phyloP scores from a whole-genome alignment of 2,797 vertebrate genomes.

The Octomys mimax region DNA sequence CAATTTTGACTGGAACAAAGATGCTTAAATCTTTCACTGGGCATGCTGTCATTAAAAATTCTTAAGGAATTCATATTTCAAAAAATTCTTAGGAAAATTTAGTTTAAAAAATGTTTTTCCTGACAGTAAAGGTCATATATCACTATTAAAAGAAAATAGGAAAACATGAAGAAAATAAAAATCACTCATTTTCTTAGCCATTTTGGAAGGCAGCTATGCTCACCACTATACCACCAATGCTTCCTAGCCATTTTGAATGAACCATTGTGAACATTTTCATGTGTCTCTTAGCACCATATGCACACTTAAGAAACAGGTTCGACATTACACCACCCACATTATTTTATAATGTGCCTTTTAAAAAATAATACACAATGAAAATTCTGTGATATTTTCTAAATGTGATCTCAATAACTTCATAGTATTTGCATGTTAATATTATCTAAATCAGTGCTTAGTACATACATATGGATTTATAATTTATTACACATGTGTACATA shows the following conservation, averaged over 20 bases:
- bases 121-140: neutral
- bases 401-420: conserved; percentile 1
- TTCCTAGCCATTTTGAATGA: neutral
- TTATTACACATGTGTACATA: neutral
- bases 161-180: conserved; percentile 62
- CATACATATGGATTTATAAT: neutral
- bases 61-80: neutral
- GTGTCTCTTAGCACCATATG: neutral
- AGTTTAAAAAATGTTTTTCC: conserved; percentile 46
- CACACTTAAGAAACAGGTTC: neutral
- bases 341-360: conserved; percentile 27
- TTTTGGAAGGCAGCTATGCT: conserved; percentile 89
- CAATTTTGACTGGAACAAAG: conserved; percentile 47
- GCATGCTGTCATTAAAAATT: conserved; percentile 34
- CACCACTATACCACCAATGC: conserved; percentile 88
- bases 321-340: neutral
- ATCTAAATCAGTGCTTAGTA: conserved; percentile 28
- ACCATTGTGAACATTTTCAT: neutral
- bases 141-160: conserved; percentile 51
- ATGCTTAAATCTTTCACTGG: conserved; percentile 34
- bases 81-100: conserved; percentile 52
- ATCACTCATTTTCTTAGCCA: neutral
- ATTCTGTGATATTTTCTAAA: conserved; percentile 33
- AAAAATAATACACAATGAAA: neutral
- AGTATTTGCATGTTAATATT: conserved; percentile 25